A percentile compares a stretch with the other conserved stretches of the same genome.
These are phyloP conservation scores for Acanthis flammea DNA, from an alignment of 2,797 vertebrate genomes.

Conservation along the genomic window DNA sequence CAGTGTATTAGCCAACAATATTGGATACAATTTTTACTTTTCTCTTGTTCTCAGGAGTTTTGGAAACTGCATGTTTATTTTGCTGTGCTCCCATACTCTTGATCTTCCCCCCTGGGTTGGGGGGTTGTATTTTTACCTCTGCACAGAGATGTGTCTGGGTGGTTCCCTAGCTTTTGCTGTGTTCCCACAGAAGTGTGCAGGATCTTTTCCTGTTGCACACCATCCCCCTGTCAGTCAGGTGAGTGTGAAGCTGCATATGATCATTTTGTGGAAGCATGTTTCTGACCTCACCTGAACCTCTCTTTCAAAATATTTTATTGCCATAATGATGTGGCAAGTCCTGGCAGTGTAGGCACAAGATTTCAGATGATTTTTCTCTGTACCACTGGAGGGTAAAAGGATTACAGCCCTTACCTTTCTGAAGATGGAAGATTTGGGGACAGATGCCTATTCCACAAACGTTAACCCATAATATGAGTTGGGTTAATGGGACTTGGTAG, in stretches of 20 bases:
- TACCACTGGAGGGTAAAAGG: neutral
- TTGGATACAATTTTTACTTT: neutral
- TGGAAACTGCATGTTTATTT: neutral
- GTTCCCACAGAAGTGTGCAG: fast-evolving
- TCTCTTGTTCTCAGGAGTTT: neutral
- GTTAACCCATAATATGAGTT: neutral
- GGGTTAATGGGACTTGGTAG: neutral
- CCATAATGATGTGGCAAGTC: neutral
- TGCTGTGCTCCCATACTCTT: neutral
- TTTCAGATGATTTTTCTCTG: neutral
- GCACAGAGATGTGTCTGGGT: neutral
- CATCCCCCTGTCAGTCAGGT: neutral
- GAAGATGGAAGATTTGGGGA: neutral
- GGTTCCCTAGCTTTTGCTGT: neutral
- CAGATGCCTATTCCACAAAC: neutral
- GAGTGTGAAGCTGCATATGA: neutral
- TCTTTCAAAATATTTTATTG: neutral
- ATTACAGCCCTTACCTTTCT: neutral
- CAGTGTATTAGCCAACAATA: neutral
- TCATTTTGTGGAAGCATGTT: neutral
- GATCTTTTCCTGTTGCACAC: fast-evolving
- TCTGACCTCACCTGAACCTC: neutral
- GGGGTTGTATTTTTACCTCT: neutral
- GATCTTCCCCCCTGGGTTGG: neutral
- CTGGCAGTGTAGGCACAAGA: neutral